A percentile compares a stretch with the other conserved stretches of the same genome.
These are phyloP conservation scores for Arnoldichthys spilopterus DNA, from an alignment of 2,797 vertebrate species.

Conservation along the genomic window DNA sequence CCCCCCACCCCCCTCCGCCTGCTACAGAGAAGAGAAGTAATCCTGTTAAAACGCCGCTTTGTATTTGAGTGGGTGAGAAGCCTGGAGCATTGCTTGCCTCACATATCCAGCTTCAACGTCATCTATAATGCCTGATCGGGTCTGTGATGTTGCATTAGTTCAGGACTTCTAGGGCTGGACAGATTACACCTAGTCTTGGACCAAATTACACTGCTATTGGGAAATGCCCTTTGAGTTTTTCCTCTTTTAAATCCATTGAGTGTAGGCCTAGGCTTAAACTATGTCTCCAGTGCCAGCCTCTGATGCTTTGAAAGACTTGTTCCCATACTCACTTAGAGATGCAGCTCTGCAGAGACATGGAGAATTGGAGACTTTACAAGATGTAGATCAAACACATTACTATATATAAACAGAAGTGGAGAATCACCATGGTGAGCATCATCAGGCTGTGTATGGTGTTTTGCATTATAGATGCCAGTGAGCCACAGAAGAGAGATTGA, in stretches of 20 bases:
- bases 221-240: not conserved
- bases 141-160: conserved; percentile 13
- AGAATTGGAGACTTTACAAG: not conserved
- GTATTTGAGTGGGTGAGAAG: conserved; percentile 50
- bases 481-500: conserved; percentile 7
- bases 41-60: conserved; percentile 52
- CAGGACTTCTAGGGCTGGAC: conserved; percentile 10
- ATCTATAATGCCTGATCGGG: conserved; percentile 24
- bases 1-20: not conserved
- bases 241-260: not conserved
- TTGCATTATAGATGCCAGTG: not conserved
- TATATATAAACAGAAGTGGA: conserved; percentile 14
- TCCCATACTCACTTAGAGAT: not conserved
- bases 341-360: not conserved
- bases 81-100: conserved; percentile 32
- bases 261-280: not conserved
- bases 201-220: not conserved
- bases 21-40: conserved; percentile 48
- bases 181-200: conserved; percentile 12
- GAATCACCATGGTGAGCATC: conserved; percentile 2
- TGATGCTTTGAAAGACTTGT: not conserved
- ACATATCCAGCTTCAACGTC: not conserved
- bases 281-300: not conserved
- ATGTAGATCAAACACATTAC: not conserved
- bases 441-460: conserved; percentile 7